Evolutionary conservation across 2,797 vertebrate species (phyloP).

Genomic region (Melanotaenia pygmaea): DNA sequence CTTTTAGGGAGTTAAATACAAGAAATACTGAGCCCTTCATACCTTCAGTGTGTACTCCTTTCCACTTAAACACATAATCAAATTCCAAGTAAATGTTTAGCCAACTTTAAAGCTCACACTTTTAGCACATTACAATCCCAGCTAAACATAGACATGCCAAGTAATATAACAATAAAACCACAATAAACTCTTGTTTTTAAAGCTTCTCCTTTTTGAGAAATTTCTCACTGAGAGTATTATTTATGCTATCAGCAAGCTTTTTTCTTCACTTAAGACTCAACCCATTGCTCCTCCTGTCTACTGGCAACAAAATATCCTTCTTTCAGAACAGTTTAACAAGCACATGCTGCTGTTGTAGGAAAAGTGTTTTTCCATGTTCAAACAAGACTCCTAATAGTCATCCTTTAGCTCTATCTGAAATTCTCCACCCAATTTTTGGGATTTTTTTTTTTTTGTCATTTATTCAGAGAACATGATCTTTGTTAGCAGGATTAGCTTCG

Average conservation of each 20-base stretch:
- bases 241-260: not conserved
- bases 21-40: too few species aligned
- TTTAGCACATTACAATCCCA: not conserved
- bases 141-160: not conserved
- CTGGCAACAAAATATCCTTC: not conserved
- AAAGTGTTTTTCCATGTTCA: not conserved
- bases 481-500: not conserved
- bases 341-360: not conserved
- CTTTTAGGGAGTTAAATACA: too few species aligned
- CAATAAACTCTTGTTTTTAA: not conserved
- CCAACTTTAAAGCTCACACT: rapidly evolving
- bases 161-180: not conserved
- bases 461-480: not conserved
- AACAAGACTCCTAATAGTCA: not conserved
- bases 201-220: not conserved
- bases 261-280: not conserved
- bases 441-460: not conserved
- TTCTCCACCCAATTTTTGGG: not conserved
- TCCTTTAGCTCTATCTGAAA: not conserved
- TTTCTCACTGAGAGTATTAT: not conserved
- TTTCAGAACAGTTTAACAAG: not conserved
- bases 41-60: too few species aligned
- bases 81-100: not conserved
- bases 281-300: not conserved
- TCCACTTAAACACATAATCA: not conserved